phyloP scores from a whole-genome alignment of 1,140 invertebrate genomes.

The Heliconius himera region DNA sequence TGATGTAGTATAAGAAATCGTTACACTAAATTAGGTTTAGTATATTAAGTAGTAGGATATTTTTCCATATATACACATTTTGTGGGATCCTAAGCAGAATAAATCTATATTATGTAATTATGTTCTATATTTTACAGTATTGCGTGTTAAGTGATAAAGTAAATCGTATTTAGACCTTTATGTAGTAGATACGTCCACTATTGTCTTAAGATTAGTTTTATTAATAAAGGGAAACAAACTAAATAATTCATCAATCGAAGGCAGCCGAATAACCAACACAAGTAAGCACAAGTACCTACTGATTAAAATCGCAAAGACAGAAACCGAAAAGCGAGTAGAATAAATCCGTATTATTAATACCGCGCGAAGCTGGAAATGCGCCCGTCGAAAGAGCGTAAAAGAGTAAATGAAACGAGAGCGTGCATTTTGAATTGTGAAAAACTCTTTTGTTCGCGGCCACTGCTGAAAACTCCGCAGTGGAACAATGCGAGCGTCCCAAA shows the following conservation, averaged over 20 bases:
- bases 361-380: slow-evolving; percentile 73
- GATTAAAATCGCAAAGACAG: slow-evolving; percentile 37
- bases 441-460: slow-evolving; percentile 72
- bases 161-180: background rate
- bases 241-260: background rate
- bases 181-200: background rate
- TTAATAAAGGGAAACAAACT: background rate
- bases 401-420: slow-evolving; percentile 80
- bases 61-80: too few relatives aligned
- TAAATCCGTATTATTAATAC: slow-evolving; percentile 74
- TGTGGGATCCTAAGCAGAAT: too few relatives aligned
- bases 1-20: background rate
- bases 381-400: slow-evolving; percentile 73
- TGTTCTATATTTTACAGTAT: background rate
- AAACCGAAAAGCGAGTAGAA: slow-evolving; percentile 57
- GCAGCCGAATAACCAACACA: background rate
- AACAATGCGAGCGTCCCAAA: slow-evolving; percentile 76
- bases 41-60: background rate
- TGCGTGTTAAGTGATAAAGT: too few relatives aligned
- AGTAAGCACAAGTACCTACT: slow-evolving; percentile 25
- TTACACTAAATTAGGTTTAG: background rate
- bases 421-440: slow-evolving; percentile 79
- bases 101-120: background rate
- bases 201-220: too few relatives aligned
- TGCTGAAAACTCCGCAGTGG: slow-evolving; percentile 66